These are phyloP conservation scores for Amaurobius ferox DNA, from an alignment of 2,888 invertebrate genomes.

Conservation along the genomic window DNA sequence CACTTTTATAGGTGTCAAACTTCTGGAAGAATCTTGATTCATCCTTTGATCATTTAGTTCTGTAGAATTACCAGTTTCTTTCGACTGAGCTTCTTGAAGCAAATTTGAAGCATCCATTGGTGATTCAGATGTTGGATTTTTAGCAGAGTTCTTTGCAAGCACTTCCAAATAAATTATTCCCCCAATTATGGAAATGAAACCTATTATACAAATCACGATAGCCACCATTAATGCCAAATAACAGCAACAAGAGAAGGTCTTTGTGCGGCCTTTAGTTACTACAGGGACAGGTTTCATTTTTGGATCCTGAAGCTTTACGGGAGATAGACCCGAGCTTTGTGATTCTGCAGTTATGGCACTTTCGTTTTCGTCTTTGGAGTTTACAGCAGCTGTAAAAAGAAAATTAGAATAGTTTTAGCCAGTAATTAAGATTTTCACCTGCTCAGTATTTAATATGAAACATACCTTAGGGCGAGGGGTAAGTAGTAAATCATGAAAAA, in stretches of 20 bases:
- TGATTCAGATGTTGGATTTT: background rate
- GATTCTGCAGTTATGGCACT: background rate
- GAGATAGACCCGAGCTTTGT: background rate
- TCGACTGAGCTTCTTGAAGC: no score
- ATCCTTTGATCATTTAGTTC: no score
- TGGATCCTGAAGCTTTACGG: constrained; percentile 7
- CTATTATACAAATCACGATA: constrained; percentile 23
- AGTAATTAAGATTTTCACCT: no score
- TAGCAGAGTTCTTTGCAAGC: background rate
- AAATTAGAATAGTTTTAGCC: no score
- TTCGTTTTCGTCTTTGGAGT: background rate
- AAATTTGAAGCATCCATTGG: background rate
- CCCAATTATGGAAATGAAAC: constrained; percentile 26
- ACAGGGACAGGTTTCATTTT: constrained; percentile 12
- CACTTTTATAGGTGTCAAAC: no score
- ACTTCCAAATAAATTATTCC: constrained; percentile 49
- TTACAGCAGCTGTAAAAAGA: background rate
- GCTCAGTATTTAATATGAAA: no score
- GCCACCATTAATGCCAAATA: constrained; percentile 7
- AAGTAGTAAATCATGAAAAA: no score
- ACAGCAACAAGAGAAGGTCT: constrained; percentile 32
- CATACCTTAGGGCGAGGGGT: no score
- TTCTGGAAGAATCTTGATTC: no score
- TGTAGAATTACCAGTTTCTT: no score
- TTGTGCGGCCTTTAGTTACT: background rate